These are phyloP conservation scores for Podilymbus podiceps DNA, from an alignment of 2,113 vertebrate genomes.

Conservation along the genomic window DNA sequence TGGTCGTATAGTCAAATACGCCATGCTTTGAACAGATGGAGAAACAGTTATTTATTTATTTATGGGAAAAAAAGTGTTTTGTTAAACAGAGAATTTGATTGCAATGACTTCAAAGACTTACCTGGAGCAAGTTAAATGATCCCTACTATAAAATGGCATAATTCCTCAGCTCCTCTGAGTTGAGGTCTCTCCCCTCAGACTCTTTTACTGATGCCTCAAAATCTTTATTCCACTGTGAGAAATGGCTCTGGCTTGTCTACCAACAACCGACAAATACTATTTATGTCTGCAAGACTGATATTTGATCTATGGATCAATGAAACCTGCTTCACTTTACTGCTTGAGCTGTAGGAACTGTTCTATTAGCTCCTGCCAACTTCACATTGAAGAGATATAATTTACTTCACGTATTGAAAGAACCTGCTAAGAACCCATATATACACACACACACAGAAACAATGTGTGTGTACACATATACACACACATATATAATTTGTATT, in stretches of 20 bases:
- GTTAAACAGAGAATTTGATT: background rate
- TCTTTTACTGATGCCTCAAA: background rate
- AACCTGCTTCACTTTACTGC: background rate
- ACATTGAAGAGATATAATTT: background rate
- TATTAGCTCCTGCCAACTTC: background rate
- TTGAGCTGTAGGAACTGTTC: background rate
- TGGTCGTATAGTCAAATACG: background rate
- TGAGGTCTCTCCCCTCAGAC: background rate
- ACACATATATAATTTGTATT: background rate
- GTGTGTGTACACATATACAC: background rate
- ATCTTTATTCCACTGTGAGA: background rate
- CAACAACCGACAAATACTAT: background rate
- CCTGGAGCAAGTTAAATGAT: background rate
- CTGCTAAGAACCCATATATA: background rate
- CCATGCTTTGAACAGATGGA: background rate
- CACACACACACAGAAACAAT: background rate
- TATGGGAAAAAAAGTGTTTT: background rate
- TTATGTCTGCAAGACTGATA: background rate
- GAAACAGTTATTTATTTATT: background rate
- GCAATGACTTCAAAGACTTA: background rate
- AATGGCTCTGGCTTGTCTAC: background rate
- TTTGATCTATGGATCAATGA: background rate
- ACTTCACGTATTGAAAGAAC: constrained; percentile 2
- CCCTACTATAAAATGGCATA: background rate
- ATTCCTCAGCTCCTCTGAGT: background rate